Conservation (phyloP, 2,113 vertebrate genomes). For the Pomatorhinus ruficollis region DNA sequence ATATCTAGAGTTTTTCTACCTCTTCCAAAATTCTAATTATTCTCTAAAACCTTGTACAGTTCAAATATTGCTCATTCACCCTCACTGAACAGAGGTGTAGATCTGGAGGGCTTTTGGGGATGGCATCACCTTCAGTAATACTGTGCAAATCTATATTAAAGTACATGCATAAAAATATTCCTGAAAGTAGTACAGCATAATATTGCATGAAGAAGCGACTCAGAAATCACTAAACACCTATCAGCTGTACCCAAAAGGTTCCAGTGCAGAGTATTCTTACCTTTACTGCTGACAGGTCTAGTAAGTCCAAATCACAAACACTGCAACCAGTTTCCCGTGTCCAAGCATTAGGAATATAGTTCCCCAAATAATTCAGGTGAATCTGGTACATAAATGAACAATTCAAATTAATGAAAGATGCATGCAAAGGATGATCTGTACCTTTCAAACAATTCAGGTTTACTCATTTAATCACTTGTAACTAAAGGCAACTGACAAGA, state of each 20-base stretch:
- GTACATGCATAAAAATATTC: background rate
- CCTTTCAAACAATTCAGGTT: background rate
- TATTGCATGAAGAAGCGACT: background rate
- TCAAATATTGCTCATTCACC: background rate
- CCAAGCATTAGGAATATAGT: slow-evolving; percentile 95
- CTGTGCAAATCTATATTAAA: background rate
- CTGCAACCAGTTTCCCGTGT: slow-evolving; percentile 89
- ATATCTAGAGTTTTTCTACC: background rate
- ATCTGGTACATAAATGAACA: slow-evolving; percentile 77
- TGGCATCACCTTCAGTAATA: background rate
- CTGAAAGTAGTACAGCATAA: background rate
- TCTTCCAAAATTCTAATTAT: background rate
- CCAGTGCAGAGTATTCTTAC: slow-evolving; percentile 77
- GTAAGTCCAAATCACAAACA: slow-evolving; percentile 83
- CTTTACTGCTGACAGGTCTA: slow-evolving; percentile 82
- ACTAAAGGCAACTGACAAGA: background rate
- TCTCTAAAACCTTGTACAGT: background rate
- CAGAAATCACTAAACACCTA: background rate
- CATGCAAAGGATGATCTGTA: background rate
- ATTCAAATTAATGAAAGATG: background rate
- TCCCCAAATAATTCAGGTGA: slow-evolving; percentile 92
- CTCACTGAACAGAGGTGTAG: background rate
- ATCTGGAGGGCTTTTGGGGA: background rate
- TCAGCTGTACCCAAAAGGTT: background rate
- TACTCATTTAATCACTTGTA: background rate